Evolutionary conservation across 53 echinoderm and acorn worm genomes (phyloP).

Genomic region (Temnopleurus reevesii): DNA sequence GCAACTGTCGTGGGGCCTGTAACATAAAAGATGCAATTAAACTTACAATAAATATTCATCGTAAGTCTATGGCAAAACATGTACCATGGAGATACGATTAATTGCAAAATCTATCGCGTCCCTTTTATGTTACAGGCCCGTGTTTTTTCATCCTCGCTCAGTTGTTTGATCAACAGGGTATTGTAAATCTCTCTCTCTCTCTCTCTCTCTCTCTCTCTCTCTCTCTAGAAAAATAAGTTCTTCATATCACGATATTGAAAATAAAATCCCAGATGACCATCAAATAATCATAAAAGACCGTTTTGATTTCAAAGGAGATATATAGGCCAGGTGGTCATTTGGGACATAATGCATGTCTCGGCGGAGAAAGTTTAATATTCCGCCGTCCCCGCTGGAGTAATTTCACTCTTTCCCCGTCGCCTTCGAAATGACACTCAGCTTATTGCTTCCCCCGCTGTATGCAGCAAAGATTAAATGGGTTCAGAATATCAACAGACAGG

Average conservation of each 20-base stretch:
- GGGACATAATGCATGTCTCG: not conserved
- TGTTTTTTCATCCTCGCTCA: too few species aligned
- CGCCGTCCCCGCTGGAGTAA: not conserved
- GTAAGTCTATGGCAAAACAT: too few species aligned
- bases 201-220: not conserved
- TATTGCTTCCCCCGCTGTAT: not conserved
- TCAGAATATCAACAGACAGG: not conserved
- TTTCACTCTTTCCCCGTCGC: not conserved
- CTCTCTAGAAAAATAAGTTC: not conserved
- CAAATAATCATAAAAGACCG: not conserved
- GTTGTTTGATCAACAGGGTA: too few species aligned
- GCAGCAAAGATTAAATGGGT: not conserved
- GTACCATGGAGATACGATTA: too few species aligned
- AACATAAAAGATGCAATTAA: too few species aligned
- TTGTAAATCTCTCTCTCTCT: too few species aligned
- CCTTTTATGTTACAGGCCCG: too few species aligned
- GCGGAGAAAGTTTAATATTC: not conserved
- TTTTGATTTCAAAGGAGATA: not conserved
- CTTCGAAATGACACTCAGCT: not conserved
- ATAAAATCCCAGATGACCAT: not conserved
- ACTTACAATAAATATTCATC: too few species aligned
- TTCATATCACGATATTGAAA: not conserved
- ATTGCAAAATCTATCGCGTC: too few species aligned
- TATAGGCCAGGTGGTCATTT: not conserved
- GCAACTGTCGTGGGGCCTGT: too few species aligned